These are phyloP conservation scores for Muscina levida DNA, from an alignment of 2,888 invertebrate species.

Conservation along the genomic window DNA sequence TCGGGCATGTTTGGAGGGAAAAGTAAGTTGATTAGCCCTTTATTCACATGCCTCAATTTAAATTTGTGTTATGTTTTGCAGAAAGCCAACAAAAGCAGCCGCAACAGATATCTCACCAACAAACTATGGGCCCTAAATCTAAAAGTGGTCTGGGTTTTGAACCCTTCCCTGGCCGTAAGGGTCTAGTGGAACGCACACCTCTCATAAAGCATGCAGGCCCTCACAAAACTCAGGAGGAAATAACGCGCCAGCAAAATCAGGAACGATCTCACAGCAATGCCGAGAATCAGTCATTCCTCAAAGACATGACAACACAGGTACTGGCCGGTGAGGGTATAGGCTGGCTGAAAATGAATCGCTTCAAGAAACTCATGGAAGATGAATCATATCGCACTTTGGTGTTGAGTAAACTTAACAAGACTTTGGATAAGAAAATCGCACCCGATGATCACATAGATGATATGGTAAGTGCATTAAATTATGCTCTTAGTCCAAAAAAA, in stretches of 20 bases:
- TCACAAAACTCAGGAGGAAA: slow-evolving; percentile 84
- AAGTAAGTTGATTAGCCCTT: slow-evolving; percentile 80
- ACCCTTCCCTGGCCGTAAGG: slow-evolving; percentile 89
- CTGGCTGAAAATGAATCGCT: slow-evolving; percentile 95
- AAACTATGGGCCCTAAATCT: slow-evolving; percentile 71
- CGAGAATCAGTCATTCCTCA: slow-evolving; percentile 96
- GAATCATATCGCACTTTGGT: slow-evolving; percentile 98
- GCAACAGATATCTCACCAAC: slow-evolving; percentile 68
- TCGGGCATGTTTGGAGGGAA: slow-evolving; percentile 94
- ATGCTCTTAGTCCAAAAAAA: not conserved
- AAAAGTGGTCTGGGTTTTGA: slow-evolving; percentile 84
- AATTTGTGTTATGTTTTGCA: slow-evolving; percentile 46
- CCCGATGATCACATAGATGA: slow-evolving; percentile 98
- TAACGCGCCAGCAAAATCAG: slow-evolving; percentile 85
- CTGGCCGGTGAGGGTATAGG: slow-evolving; percentile 84
- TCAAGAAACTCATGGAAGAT: slow-evolving; percentile 98
- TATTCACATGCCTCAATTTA: too few species aligned
- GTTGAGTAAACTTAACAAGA: slow-evolving; percentile 95
- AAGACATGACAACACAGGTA: slow-evolving; percentile 86
- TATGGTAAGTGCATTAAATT: slow-evolving; percentile 85
- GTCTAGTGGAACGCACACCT: slow-evolving; percentile 93
- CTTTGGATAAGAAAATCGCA: slow-evolving; percentile 94
- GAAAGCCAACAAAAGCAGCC: slow-evolving; percentile 74
- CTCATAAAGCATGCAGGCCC: slow-evolving; percentile 91
- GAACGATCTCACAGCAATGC: slow-evolving; percentile 88